Evolutionary conservation across 2,797 vertebrate genomes (phyloP).

Genomic region (Neosilurus hyrtlii): DNA sequence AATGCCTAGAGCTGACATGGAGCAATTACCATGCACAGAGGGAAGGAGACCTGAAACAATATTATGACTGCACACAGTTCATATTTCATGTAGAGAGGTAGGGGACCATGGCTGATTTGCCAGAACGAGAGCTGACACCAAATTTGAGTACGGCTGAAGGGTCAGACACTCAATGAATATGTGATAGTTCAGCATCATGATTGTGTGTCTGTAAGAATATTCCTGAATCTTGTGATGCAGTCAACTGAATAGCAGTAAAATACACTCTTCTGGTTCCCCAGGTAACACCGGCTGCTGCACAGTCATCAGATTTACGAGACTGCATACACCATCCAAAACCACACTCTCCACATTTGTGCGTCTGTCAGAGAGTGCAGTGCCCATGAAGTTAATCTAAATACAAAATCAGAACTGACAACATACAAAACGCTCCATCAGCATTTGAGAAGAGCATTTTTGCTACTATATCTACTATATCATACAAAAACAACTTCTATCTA

Average conservation of each 20-base stretch:
- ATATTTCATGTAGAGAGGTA: conserved; percentile 8
- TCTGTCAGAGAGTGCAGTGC: background rate
- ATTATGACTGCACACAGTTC: conserved; percentile 15
- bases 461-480: background rate
- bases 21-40: conserved; percentile 15
- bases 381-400: conserved; percentile 14
- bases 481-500: background rate
- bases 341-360: conserved; percentile 21
- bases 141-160: conserved; percentile 1
- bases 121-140: background rate
- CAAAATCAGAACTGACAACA: conserved; percentile 26
- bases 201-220: conserved; percentile 20
- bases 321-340: conserved; percentile 40
- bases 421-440: conserved; percentile 1
- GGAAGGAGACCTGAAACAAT: conserved; percentile 2
- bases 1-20: conserved; percentile 23
- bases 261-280: conserved; percentile 46
- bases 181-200: conserved; percentile 8
- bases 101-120: background rate
- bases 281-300: conserved; percentile 47
- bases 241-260: conserved; percentile 45
- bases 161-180: conserved; percentile 17
- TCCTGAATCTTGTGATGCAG: conserved; percentile 42
- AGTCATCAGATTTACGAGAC: conserved; percentile 54
- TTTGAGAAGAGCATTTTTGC: background rate